Conservation (phyloP, 2,888 invertebrate species). For the Lycophotia porphyrea region DNA sequence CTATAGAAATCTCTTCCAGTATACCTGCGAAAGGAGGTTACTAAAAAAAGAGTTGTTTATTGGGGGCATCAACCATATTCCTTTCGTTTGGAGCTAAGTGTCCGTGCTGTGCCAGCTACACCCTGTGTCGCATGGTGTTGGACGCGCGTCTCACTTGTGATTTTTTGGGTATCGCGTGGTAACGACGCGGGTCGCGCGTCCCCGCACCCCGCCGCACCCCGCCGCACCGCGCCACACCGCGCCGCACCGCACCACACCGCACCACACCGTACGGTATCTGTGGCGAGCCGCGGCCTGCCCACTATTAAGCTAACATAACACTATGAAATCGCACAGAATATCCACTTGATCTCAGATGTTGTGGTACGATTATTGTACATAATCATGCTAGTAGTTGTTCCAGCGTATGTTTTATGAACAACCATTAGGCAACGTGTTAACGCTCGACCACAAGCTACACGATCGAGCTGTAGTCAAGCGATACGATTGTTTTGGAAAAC, state of each 20-base stretch:
- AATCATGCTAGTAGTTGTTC: not conserved
- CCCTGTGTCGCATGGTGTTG: not conserved
- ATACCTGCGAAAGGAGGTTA: too few relatives aligned
- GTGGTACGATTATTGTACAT: not conserved
- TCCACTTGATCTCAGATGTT: not conserved
- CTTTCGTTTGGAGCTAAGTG: too few relatives aligned
- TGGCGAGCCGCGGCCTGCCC: constrained; percentile 11
- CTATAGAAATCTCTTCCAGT: too few relatives aligned
- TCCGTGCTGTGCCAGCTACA: not conserved
- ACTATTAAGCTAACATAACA: constrained; percentile 4
- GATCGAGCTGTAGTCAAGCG: not conserved
- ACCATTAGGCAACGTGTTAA: not conserved
- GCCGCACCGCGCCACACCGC: not conserved
- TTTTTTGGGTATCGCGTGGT: constrained; percentile 35
- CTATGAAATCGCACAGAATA: constrained; percentile 1
- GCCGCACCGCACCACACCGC: not conserved
- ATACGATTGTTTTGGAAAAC: not conserved
- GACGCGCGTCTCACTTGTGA: not conserved
- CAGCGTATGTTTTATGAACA: not conserved
- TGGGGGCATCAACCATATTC: too few relatives aligned
- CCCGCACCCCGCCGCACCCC: not conserved
- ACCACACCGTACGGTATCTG: not conserved
- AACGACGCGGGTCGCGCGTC: constrained; percentile 14
- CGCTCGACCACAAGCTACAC: not conserved
- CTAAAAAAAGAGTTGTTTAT: too few relatives aligned